Percentiles rank a stretch among this genome's conserved stretches.
These are phyloP conservation scores for Hapalemur alaotrensis DNA, from an alignment of 2,797 vertebrate genomes.

Conservation along the genomic window DNA sequence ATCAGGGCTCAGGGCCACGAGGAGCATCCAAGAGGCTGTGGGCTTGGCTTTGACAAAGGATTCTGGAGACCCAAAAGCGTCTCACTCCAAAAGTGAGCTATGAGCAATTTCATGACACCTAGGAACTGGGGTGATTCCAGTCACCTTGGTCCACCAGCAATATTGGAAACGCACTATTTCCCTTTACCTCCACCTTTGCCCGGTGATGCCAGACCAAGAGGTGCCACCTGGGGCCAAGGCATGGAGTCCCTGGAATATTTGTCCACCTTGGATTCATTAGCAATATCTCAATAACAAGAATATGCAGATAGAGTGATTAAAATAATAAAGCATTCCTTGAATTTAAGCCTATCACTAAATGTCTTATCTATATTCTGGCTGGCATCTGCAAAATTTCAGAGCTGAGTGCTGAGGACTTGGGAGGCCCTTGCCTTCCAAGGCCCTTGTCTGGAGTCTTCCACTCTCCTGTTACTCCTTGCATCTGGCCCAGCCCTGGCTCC, in stretches of 20 bases:
- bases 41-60: background rate
- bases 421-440: background rate
- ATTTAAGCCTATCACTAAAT: background rate
- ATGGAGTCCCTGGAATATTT: background rate
- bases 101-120: background rate
- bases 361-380: background rate
- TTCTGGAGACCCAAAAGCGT: background rate
- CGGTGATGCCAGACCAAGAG: background rate
- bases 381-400: background rate
- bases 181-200: background rate
- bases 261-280: background rate
- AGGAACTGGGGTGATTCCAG: background rate
- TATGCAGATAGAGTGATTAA: background rate
- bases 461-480: background rate
- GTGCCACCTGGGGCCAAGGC: background rate
- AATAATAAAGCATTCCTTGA: background rate
- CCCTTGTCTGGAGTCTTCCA: background rate
- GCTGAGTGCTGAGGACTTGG: background rate
- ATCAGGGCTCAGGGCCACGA: slow-evolving; percentile 60
- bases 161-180: background rate
- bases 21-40: slow-evolving; percentile 62
- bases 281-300: background rate
- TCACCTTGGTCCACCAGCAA: background rate
- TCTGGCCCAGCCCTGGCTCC: background rate
- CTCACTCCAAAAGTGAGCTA: background rate